Conservation (phyloP, 53 echinoderm and acorn worm species). For the Mesocentrotus franciscanus region DNA sequence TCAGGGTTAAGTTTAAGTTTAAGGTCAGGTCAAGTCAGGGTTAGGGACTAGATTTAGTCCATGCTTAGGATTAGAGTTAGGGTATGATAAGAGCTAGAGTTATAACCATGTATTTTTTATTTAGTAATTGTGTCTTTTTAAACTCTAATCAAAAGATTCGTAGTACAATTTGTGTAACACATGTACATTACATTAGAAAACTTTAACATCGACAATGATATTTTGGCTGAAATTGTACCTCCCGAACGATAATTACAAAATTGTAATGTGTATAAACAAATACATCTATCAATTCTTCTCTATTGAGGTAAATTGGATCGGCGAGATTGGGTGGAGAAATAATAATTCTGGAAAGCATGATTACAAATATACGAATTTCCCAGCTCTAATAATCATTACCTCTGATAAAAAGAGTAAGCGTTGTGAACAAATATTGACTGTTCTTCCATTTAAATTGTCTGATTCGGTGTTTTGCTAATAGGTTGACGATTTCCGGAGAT, state of each 20-base stretch:
- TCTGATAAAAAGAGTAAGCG: not conserved
- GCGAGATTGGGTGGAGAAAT: not conserved
- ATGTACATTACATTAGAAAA: no score
- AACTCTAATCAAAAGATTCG: no score
- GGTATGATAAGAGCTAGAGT: no score
- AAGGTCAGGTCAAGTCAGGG: no score
- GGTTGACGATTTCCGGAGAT: not conserved
- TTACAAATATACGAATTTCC: not conserved
- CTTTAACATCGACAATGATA: no score
- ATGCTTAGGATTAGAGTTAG: no score
- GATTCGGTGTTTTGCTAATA: not conserved
- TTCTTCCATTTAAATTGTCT: not conserved
- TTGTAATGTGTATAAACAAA: not conserved
- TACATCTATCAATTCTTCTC: not conserved
- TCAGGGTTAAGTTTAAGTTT: no score
- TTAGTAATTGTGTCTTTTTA: no score
- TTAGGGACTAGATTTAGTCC: no score
- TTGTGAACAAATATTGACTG: not conserved
- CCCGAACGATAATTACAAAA: not conserved
- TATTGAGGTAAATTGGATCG: not conserved
- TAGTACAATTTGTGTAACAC: no score
- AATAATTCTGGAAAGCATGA: not conserved
- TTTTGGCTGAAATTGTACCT: no score
- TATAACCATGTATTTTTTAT: no score
- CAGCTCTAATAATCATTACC: not conserved